Evolutionary conservation across 2,888 invertebrate genomes (phyloP).

Genomic region (Amblyjoppa proteus): DNA sequence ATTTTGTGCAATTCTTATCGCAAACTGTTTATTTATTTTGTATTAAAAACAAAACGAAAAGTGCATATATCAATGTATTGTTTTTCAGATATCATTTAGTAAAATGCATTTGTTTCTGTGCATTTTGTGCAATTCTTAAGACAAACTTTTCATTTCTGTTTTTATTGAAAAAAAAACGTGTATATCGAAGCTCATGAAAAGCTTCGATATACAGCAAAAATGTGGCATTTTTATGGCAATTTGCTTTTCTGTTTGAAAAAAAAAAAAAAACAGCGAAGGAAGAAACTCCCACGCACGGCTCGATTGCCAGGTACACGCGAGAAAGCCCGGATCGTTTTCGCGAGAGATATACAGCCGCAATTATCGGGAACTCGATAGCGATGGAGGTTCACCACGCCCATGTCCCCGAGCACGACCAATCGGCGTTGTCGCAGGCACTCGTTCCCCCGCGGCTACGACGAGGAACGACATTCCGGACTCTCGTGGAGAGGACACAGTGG

Average conservation of each 20-base stretch:
- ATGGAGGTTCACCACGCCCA: slow-evolving; percentile 84
- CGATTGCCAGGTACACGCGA: neutral
- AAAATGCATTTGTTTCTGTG: neutral
- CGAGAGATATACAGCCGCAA: slow-evolving; percentile 71
- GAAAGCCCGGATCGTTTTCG: slow-evolving; percentile 38
- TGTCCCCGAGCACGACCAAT: slow-evolving; percentile 83
- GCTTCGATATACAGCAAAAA: neutral
- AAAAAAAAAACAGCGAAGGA: slow-evolving; percentile 5
- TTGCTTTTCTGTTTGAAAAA: neutral
- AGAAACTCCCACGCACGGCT: slow-evolving; percentile 10
- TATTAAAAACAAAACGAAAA: no score
- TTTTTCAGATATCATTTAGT: neutral
- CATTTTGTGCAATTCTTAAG: no score
- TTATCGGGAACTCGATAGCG: slow-evolving; percentile 79
- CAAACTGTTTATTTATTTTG: neutral
- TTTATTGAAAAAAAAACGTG: neutral
- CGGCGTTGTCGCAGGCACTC: slow-evolving; percentile 77
- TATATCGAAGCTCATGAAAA: neutral
- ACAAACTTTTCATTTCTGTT: neutral
- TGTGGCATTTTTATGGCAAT: neutral
- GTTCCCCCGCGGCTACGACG: slow-evolving; percentile 67
- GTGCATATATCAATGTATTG: neutral
- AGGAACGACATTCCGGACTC: slow-evolving; percentile 79
- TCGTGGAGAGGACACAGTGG: slow-evolving; percentile 65
- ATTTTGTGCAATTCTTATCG: no score